phyloP scores from a whole-genome alignment of 1,140 invertebrate genomes.

The Neuroterus valhalla region DNA sequence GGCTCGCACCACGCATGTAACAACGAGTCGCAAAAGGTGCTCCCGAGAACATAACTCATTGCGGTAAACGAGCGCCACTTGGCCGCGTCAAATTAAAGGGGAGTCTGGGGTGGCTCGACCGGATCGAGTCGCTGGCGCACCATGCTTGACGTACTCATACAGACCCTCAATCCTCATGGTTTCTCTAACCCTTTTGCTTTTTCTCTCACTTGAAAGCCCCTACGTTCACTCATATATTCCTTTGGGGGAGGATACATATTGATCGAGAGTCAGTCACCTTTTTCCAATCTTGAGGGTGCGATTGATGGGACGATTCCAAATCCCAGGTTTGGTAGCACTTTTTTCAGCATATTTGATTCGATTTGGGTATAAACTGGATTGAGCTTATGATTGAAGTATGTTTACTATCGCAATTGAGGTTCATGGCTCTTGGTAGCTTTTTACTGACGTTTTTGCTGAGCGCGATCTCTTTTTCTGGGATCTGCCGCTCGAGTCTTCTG shows the following conservation, averaged over 20 bases:
- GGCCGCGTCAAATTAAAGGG: constrained; percentile 68
- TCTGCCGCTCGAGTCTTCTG: no score
- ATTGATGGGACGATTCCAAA: no score
- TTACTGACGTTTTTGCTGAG: no score
- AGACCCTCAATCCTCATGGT: constrained; percentile 44
- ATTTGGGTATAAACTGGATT: no score
- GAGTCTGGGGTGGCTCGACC: constrained; percentile 53
- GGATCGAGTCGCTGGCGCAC: constrained; percentile 55
- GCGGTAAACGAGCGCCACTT: constrained; percentile 68
- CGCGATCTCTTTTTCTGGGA: no score
- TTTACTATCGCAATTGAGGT: no score
- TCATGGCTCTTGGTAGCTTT: no score
- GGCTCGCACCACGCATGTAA: constrained; percentile 53
- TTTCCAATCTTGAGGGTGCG: no score
- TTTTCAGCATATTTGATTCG: no score
- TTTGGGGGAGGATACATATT: no score
- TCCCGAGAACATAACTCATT: constrained; percentile 69
- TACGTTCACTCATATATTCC: neutral
- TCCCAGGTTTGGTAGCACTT: no score
- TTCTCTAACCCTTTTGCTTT: constrained; percentile 22
- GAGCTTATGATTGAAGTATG: no score
- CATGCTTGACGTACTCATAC: constrained; percentile 41
- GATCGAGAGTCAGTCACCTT: neutral
- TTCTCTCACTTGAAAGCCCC: neutral
- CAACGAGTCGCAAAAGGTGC: constrained; percentile 63